phyloP scores from a whole-genome alignment of 2,113 vertebrate species.

The Leptobrachium ailaonicum region DNA sequence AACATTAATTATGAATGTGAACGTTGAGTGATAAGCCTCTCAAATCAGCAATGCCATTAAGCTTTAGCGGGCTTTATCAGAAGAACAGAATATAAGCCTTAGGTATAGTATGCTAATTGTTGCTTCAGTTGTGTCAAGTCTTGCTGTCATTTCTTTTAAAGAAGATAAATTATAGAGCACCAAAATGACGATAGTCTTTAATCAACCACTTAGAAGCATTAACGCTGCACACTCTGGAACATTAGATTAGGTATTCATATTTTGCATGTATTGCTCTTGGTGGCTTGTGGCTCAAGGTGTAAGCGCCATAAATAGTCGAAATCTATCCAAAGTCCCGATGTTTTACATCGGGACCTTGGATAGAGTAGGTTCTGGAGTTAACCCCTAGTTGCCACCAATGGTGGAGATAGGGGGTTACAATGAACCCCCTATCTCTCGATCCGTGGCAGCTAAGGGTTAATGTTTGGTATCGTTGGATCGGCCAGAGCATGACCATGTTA shows the following conservation, averaged over 20 bases:
- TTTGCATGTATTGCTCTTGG: slow-evolving; percentile 24
- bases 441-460: too few relatives aligned
- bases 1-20: slow-evolving; percentile 25
- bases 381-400: too few relatives aligned
- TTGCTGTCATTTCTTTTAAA: slow-evolving; percentile 27
- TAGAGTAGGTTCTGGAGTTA: too few relatives aligned
- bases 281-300: slow-evolving; percentile 16
- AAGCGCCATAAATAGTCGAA: background rate
- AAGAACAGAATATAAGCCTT: background rate
- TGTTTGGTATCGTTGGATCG: too few relatives aligned
- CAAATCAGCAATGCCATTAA: background rate
- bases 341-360: too few relatives aligned
- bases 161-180: slow-evolving; percentile 45
- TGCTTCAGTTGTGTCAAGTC: slow-evolving; percentile 29
- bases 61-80: background rate
- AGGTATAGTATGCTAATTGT: slow-evolving; percentile 30
- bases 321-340: too few relatives aligned
- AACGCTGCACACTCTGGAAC: slow-evolving; percentile 22
- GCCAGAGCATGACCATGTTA: too few relatives aligned
- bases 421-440: too few relatives aligned
- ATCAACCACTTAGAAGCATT: slow-evolving; percentile 34
- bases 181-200: slow-evolving; percentile 29
- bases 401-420: too few relatives aligned
- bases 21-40: background rate
- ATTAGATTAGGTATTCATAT: slow-evolving; percentile 13